phyloP scores from a whole-genome alignment of 2,888 invertebrate genomes.

The Tenthredo amoena region DNA sequence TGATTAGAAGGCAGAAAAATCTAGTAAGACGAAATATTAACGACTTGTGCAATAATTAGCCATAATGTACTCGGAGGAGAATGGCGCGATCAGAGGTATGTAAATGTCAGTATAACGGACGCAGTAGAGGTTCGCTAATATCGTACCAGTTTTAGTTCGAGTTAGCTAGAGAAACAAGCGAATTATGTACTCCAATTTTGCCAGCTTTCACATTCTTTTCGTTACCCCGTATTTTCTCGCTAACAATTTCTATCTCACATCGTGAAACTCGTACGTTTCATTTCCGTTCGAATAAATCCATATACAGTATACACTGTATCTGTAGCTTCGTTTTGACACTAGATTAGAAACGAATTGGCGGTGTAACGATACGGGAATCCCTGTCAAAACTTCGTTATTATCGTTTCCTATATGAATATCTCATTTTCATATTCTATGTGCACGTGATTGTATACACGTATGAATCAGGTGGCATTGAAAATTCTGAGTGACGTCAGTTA shows the following conservation, averaged over 20 bases:
- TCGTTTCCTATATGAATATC: not conserved
- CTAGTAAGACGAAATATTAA: not conserved
- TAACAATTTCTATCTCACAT: not conserved
- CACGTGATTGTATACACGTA: not conserved
- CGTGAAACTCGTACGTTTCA: not conserved
- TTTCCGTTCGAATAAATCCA: not conserved
- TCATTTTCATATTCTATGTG: not conserved
- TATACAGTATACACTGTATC: not conserved
- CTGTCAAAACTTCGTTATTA: not conserved
- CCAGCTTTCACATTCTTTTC: slow-evolving; percentile 27
- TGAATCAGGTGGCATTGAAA: slow-evolving; percentile 35
- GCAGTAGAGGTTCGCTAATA: not conserved
- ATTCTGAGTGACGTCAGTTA: slow-evolving; percentile 24
- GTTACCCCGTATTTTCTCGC: not conserved
- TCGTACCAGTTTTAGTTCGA: not conserved
- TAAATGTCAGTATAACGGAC: not conserved
- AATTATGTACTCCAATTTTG: slow-evolving; percentile 21
- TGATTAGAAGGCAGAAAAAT: not conserved
- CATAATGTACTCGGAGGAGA: slow-evolving; percentile 6
- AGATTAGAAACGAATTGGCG: not conserved
- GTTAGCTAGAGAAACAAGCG: slow-evolving; percentile 4
- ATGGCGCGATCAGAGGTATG: not conserved
- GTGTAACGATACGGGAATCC: not conserved
- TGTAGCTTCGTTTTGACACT: not conserved
- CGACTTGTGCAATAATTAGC: slow-evolving; percentile 3